phyloP scores from a whole-genome alignment of 1,140 invertebrate genomes.

The Solen grandis region DNA sequence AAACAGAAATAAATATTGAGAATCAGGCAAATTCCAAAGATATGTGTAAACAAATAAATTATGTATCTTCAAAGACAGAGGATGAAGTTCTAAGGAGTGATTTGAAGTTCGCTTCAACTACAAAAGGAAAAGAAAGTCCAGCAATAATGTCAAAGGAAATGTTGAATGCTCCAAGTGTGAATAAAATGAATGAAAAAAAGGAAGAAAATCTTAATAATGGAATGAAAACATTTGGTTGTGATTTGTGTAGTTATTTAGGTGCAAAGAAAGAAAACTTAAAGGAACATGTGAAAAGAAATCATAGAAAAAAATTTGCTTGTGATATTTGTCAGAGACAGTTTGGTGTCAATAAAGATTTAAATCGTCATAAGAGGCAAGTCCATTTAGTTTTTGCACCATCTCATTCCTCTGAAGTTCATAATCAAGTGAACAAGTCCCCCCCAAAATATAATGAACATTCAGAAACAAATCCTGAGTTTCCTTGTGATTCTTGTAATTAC shows the following conservation, averaged over 20 bases:
- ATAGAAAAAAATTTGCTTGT: constrained; percentile 62
- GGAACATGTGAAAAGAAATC: constrained; percentile 35
- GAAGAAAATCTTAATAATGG: no score
- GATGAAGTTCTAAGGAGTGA: no score
- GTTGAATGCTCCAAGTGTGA: no score
- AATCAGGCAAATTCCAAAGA: background rate
- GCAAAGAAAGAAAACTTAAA: constrained; percentile 34
- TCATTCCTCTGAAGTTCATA: constrained; percentile 70
- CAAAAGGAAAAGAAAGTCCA: no score
- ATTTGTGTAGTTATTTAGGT: constrained; percentile 41
- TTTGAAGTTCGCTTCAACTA: no score
- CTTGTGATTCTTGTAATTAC: constrained; percentile 37
- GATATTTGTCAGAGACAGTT: constrained; percentile 66
- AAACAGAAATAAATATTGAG: background rate
- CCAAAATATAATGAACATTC: constrained; percentile 65
- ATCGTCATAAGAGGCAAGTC: constrained; percentile 60
- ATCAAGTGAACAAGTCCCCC: constrained; percentile 67
- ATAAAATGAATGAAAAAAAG: background rate
- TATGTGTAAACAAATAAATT: background rate
- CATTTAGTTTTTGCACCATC: constrained; percentile 59
- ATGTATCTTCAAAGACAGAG: background rate
- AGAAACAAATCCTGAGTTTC: constrained; percentile 1
- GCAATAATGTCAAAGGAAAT: background rate
- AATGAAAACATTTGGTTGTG: constrained; percentile 26
- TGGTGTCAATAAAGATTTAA: constrained; percentile 68